These are phyloP conservation scores for Trididemnum miniatum DNA, from an alignment of 23 tunicate genomes.

Conservation along the genomic window DNA sequence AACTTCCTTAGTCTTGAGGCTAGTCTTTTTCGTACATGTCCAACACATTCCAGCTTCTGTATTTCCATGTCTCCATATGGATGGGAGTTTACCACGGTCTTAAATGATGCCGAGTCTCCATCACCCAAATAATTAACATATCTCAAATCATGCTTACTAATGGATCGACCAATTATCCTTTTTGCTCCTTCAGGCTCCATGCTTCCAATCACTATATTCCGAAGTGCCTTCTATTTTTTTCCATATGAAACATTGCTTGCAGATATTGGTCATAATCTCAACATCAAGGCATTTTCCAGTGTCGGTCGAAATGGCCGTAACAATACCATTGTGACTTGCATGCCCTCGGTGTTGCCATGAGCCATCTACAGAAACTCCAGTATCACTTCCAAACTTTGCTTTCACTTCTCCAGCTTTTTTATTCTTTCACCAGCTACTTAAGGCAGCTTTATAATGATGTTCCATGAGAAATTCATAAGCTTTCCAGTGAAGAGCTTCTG, in stretches of 20 bases:
- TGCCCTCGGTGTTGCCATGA: constrained; percentile 17
- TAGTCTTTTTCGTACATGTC: constrained; percentile 1
- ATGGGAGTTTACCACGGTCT: not conserved
- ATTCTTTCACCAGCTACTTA: constrained; percentile 7
- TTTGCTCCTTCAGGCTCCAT: constrained; percentile 14
- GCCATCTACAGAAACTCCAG: constrained; percentile 9
- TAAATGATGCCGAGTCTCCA: constrained; percentile 15
- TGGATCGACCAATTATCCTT: not conserved
- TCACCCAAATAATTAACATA: not conserved
- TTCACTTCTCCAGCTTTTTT: constrained; percentile 1
- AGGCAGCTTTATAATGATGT: not conserved
- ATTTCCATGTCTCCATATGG: constrained; percentile 1
- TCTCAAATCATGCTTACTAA: not conserved
- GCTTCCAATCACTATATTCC: constrained; percentile 3
- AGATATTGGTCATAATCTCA: not conserved
- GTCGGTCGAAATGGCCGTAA: not conserved
- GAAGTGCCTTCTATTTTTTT: constrained; percentile 1
- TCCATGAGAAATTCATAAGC: not conserved
- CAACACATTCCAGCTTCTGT: not conserved
- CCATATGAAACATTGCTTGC: not conserved
- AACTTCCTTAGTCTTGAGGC: constrained; percentile 6
- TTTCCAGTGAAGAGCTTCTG: constrained; percentile 3
- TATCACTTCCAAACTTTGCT: not conserved
- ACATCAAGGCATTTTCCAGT: constrained; percentile 12
- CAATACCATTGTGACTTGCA: constrained; percentile 11